Percentiles rank a stretch among this genome's conserved stretches.
Conservation (phyloP, 1,140 invertebrate species). For the Leptestheria dahalacensis region DNA sequence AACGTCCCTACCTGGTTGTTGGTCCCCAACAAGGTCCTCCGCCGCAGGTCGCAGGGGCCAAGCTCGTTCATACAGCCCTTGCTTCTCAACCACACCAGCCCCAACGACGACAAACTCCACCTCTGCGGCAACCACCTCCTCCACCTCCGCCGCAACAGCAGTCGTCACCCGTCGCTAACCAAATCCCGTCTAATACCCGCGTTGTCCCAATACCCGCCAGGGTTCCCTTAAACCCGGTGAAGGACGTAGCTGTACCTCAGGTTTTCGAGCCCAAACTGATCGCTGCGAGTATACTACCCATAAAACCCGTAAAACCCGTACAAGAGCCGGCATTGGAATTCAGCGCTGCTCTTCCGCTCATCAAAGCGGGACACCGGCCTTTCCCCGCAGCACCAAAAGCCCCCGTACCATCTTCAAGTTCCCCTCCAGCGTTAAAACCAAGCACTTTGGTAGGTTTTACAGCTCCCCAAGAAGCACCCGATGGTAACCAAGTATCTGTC, state of each 20-base stretch:
- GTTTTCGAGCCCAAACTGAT: neutral
- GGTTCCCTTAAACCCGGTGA: slow-evolving; percentile 7
- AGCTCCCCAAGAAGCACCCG: too few relatives aligned
- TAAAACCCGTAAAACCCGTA: too few relatives aligned
- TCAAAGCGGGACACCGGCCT: neutral
- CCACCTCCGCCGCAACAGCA: neutral
- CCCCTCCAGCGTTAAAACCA: neutral
- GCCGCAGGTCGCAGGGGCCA: slow-evolving; percentile 8
- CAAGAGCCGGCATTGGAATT: too few relatives aligned
- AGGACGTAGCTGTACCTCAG: neutral
- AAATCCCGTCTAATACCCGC: neutral
- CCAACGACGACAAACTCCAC: neutral
- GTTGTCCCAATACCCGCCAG: slow-evolving; percentile 1
- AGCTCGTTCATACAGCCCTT: slow-evolving; percentile 11
- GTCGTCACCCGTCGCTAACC: neutral
- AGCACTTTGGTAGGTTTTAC: too few relatives aligned
- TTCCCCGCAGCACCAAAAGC: neutral
- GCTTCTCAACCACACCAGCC: slow-evolving; percentile 3
- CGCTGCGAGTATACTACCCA: neutral
- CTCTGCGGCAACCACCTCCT: neutral
- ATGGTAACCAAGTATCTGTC: slow-evolving; percentile 1
- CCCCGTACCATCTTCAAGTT: neutral
- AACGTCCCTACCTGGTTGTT: slow-evolving; percentile 11
- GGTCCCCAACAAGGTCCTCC: slow-evolving; percentile 2
- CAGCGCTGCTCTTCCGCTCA: neutral